Evolutionary conservation across 2,113 vertebrate species (phyloP).

Genomic region (Aspidoscelis tigris): DNA sequence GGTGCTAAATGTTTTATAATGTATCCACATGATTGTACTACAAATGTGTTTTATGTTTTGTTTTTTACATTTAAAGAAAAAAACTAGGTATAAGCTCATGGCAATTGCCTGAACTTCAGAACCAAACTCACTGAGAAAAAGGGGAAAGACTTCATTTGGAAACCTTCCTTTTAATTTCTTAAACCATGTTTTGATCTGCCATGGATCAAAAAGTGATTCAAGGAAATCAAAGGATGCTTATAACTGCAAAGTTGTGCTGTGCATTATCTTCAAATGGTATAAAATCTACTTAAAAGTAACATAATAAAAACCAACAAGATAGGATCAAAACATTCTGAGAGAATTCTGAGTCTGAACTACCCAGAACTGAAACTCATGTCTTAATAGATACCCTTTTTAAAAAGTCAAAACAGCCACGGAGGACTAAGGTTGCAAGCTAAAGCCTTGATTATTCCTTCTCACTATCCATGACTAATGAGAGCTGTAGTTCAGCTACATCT

Average conservation of each 20-base stretch:
- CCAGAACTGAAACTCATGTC: neutral
- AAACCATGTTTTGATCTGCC: no score
- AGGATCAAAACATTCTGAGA: neutral
- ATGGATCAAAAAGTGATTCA: no score
- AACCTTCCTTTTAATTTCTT: no score
- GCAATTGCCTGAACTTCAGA: neutral
- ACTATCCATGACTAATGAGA: neutral
- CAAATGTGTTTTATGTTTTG: no score
- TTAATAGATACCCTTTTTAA: neutral
- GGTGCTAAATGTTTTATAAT: no score
- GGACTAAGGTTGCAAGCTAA: neutral
- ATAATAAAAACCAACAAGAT: neutral
- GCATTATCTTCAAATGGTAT: no score
- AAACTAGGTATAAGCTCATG: neutral
- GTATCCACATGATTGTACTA: no score
- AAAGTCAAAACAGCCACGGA: neutral
- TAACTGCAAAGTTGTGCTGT: no score
- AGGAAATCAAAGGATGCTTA: no score
- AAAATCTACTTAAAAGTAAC: neutral
- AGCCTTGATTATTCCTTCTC: neutral
- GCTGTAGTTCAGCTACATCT: no score
- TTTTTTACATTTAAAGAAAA: neutral
- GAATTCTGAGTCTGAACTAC: neutral
- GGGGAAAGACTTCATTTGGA: no score
- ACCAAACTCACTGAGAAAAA: no score